Conservation (phyloP, 2,888 invertebrate genomes). For the Tenthredo scrophulariae region DNA sequence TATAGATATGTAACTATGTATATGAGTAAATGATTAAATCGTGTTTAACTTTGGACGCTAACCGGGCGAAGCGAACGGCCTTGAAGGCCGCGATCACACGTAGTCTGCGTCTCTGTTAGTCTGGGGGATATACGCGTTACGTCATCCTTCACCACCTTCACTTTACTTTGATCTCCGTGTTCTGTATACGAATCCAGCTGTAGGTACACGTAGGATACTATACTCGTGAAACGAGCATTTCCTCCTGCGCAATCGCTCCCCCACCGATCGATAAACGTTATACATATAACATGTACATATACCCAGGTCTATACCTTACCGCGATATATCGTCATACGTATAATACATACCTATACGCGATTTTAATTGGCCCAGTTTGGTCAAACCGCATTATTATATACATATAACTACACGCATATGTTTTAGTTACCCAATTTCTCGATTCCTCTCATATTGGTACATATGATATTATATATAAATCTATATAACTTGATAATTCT, state of each 20-base stretch:
- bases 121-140: constrained; percentile 48
- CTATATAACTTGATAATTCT: not conserved
- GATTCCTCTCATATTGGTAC: not conserved
- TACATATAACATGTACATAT: not conserved
- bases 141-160: constrained; percentile 51
- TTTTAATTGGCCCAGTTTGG: constrained; percentile 53
- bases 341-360: not conserved
- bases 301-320: not conserved
- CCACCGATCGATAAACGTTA: not conserved
- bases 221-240: not conserved
- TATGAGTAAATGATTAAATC: constrained; percentile 18
- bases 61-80: constrained; percentile 60
- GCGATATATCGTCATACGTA: not conserved
- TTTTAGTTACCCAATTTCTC: not conserved
- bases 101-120: constrained; percentile 53
- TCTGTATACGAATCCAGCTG: constrained; percentile 36
- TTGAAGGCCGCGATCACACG: constrained; percentile 61
- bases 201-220: not conserved
- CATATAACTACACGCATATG: not conserved
- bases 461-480: not conserved
- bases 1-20: not conserved
- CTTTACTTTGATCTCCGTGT: constrained; percentile 45
- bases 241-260: not conserved
- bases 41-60: constrained; percentile 26
- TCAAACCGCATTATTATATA: constrained; percentile 8